A percentile compares a stretch with the other conserved stretches of the same genome.
Evolutionary conservation across 1,140 invertebrate genomes (phyloP).

Genomic region (Mylabris phalerata): DNA sequence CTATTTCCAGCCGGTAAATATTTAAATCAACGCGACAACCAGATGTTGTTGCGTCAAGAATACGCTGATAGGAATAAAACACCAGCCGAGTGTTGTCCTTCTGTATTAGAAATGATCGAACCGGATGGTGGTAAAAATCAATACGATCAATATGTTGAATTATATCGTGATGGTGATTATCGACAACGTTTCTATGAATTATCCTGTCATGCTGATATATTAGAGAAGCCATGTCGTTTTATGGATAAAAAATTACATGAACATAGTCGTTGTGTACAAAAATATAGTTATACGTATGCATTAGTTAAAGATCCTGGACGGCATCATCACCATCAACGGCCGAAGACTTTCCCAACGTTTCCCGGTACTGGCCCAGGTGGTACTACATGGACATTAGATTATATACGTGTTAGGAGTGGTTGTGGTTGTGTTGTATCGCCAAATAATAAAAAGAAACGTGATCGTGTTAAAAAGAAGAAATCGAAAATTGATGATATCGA

Average conservation of each 20-base stretch:
- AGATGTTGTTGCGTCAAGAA: constrained; percentile 53
- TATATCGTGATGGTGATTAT: constrained; percentile 65
- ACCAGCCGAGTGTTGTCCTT: constrained; percentile 72
- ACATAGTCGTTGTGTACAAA: constrained; percentile 71
- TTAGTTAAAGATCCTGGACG: constrained; percentile 52
- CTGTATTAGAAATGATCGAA: constrained; percentile 66
- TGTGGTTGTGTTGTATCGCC: constrained; percentile 68
- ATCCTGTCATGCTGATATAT: constrained; percentile 64
- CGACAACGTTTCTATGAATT: constrained; percentile 70
- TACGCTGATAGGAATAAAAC: constrained; percentile 45
- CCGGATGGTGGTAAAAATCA: constrained; percentile 69
- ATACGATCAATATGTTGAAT: constrained; percentile 61
- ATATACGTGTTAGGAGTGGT: constrained; percentile 72
- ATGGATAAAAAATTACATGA: constrained; percentile 61
- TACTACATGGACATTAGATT: constrained; percentile 66
- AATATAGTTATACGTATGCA: constrained; percentile 79
- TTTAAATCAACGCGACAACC: constrained; percentile 52
- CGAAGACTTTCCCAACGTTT: constrained; percentile 45
- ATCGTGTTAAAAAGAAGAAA: constrained; percentile 26
- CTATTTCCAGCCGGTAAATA: constrained; percentile 29
- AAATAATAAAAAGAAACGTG: constrained; percentile 27
- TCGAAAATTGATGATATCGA: background rate
- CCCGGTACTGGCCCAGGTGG: constrained; percentile 48
- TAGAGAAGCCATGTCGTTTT: constrained; percentile 68
- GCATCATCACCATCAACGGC: constrained; percentile 33